Percentiles rank a stretch among this genome's conserved stretches.
These are phyloP conservation scores for Cynoglossus semilaevis DNA, from an alignment of 2,113 vertebrate genomes.

Conservation along the genomic window DNA sequence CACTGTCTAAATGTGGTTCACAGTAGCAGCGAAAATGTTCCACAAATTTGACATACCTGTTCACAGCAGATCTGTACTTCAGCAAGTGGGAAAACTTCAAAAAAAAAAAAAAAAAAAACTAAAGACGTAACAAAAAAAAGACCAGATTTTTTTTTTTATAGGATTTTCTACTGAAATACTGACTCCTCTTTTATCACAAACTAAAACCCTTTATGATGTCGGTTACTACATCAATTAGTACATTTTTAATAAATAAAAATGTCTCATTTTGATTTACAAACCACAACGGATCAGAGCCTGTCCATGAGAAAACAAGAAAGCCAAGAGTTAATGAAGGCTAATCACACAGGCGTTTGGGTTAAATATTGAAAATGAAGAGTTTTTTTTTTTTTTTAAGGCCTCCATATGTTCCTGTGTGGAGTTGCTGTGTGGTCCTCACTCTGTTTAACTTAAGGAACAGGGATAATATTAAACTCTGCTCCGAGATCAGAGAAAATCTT, in stretches of 20 bases:
- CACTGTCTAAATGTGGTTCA: slow-evolving; percentile 58
- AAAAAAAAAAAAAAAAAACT: not conserved
- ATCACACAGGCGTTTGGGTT: not conserved
- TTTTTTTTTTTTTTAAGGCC: slow-evolving; percentile 3
- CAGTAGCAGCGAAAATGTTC: slow-evolving; percentile 38
- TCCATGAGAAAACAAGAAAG: not conserved
- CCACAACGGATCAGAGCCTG: no score
- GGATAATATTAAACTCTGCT: no score
- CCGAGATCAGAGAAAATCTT: no score
- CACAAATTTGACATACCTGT: slow-evolving; percentile 48
- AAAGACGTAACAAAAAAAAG: slow-evolving; percentile 9
- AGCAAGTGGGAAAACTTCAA: slow-evolving; percentile 4
- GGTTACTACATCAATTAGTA: no score
- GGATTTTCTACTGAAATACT: no score
- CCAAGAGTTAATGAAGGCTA: not conserved
- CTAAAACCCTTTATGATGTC: no score
- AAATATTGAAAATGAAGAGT: not conserved
- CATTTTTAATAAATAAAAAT: no score
- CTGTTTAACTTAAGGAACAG: no score
- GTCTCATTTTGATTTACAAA: no score
- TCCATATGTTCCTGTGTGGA: not conserved
- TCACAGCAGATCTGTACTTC: slow-evolving; percentile 17
- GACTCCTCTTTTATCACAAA: no score
- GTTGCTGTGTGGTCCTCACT: no score
- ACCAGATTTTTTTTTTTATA: no score